Conservation (phyloP, 2,888 invertebrate species). For the Ariolimax columbianus region DNA sequence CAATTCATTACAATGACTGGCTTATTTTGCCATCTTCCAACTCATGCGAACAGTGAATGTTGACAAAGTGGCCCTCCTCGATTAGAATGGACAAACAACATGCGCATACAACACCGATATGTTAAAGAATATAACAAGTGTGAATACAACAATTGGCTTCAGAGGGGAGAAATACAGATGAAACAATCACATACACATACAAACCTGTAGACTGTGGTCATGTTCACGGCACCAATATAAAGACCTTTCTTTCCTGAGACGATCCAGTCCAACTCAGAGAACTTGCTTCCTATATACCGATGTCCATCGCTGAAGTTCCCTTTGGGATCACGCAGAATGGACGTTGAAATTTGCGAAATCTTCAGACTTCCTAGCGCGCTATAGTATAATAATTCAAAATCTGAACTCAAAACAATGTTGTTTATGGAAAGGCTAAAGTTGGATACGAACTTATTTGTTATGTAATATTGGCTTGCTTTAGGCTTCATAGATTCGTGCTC, state of each 20-base stretch:
- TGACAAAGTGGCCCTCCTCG: too few relatives aligned
- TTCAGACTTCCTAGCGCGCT: background rate
- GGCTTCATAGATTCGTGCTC: constrained; percentile 15
- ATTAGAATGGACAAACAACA: too few relatives aligned
- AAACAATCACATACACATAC: too few relatives aligned
- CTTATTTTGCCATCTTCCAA: too few relatives aligned
- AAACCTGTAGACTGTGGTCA: constrained; percentile 28
- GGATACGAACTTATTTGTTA: background rate
- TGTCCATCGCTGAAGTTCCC: background rate
- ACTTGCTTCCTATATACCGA: constrained; percentile 2
- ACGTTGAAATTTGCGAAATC: constrained; percentile 22
- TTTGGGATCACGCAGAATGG: background rate
- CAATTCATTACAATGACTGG: too few relatives aligned
- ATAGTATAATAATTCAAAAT: constrained; percentile 16
- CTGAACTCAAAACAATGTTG: constrained; percentile 9
- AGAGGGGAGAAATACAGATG: too few relatives aligned
- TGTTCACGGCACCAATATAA: background rate
- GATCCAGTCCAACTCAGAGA: background rate
- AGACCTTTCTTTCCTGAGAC: constrained; percentile 15
- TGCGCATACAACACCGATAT: too few relatives aligned
- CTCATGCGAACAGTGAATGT: too few relatives aligned
- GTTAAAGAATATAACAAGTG: too few relatives aligned
- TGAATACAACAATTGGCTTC: too few relatives aligned
- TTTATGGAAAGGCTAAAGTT: background rate
- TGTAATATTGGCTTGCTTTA: background rate